Evolutionary conservation across 2,888 invertebrate species (phyloP).

Genomic region (Craniophora ligustri): DNA sequence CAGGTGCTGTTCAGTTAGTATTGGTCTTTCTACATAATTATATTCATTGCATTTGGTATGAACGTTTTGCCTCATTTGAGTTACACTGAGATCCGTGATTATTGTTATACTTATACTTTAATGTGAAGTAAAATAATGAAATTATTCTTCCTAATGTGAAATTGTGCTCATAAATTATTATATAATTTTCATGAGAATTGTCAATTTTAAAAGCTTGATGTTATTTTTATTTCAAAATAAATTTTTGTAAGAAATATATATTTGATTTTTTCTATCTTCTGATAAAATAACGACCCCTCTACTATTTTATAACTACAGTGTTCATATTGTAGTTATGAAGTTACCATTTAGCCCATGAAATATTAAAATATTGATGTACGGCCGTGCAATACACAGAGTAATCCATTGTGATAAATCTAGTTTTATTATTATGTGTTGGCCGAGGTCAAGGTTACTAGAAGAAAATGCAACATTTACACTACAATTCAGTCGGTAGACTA

Average conservation of each 20-base stretch:
- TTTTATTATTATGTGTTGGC: no score
- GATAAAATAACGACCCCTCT: no score
- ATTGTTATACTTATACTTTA: constrained; percentile 65
- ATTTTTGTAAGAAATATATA: constrained; percentile 76
- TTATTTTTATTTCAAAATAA: constrained; percentile 87
- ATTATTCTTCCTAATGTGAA: constrained; percentile 79
- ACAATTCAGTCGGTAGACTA: no score
- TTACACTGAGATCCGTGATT: constrained; percentile 66
- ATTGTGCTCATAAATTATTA: constrained; percentile 85
- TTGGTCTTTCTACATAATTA: constrained; percentile 28
- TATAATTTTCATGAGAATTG: constrained; percentile 81
- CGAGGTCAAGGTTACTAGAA: no score
- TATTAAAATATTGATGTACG: no score
- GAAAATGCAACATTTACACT: no score
- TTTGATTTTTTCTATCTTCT: constrained; percentile 40
- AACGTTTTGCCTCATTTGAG: constrained; percentile 48
- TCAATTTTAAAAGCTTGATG: constrained; percentile 87
- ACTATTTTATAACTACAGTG: background rate
- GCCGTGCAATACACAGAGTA: no score
- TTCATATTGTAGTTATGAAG: no score
- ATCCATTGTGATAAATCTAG: no score
- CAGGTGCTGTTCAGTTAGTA: constrained; percentile 38
- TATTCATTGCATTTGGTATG: constrained; percentile 35
- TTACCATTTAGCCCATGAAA: no score
- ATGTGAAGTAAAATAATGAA: constrained; percentile 65